Base-by-base conservation (phyloP, 2,113 vertebrate species). In the Dermatemys mawii region DNA sequence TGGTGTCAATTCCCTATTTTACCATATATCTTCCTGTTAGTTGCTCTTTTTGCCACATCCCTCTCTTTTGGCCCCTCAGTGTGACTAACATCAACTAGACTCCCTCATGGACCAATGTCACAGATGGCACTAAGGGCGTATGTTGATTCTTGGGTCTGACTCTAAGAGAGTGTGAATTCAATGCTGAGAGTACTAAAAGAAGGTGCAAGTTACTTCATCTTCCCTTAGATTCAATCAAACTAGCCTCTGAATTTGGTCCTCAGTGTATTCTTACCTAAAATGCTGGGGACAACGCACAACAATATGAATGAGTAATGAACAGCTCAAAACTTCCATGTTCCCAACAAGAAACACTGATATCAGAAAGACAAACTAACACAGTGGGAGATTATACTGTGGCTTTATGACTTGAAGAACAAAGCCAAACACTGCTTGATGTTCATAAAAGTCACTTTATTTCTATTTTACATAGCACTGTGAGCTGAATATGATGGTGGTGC, bases 1-100 rank as follows among this genome's bases (percentile, higher is more conserved):
- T 46, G 60, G 54, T 26, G 46, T 13, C 14, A 0, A 1, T 54
- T 88, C 87, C 86, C 78, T 51, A 5, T 5, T 93, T 60, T 75
- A 81, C 16, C 12, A 21, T 1, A 0, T 8, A 3, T 16, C 1
- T 46, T 83, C 82, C 1, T 35, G 35, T 46, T 21, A 26, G 44
- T 79, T 76, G 11, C 12, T 88, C 84, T 92, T 29, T 32, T 1
- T 0, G 2, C 16, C 5, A n/a, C 0, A 8, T 9, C 19, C 76
- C 2, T 50, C 14, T 78, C 38, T 89, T 32, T 2, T 4, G 41
- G 11, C 26, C 22, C 51, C 22, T 21, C 84, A 32, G 26, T 2
- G 13, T 35, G 55, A 85, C 22, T 63, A 10, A 21, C 11, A 22
- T 17, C 29, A 22, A 35, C 35, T 19, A 53, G 75, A 19, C 22